These are phyloP conservation scores for Ranitomeya variabilis DNA, from an alignment of 2,113 vertebrate species.

Conservation along the genomic window DNA sequence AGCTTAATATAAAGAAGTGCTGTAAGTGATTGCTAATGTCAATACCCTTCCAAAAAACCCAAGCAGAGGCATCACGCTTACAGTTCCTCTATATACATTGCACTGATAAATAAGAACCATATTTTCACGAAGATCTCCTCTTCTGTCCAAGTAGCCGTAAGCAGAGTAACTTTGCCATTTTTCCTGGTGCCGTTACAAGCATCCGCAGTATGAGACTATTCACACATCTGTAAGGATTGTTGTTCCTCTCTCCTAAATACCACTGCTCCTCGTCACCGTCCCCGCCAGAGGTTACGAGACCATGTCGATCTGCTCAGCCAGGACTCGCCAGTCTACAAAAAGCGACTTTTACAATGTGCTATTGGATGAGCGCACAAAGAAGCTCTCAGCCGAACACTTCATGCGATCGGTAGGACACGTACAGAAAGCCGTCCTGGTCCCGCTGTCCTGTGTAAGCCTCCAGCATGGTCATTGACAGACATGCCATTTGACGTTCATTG, in stretches of 20 bases:
- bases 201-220: not conserved
- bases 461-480: conserved; percentile 78
- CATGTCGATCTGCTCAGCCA: not conserved
- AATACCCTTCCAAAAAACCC: not conserved
- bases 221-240: not conserved
- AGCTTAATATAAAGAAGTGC: not conserved
- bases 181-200: not conserved
- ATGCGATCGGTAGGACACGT: conserved; percentile 82
- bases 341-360: not conserved
- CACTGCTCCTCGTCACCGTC: not conserved
- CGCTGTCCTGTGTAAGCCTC: conserved; percentile 75
- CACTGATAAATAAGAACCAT: not conserved
- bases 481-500: conserved; percentile 75
- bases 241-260: conserved; percentile 15
- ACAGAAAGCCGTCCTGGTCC: conserved; percentile 80
- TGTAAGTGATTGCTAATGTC: not conserved
- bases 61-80: not conserved
- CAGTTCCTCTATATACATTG: not conserved
- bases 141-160: not conserved
- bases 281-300: not conserved
- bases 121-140: not conserved
- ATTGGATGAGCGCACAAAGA: not conserved
- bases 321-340: not conserved
- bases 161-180: not conserved
- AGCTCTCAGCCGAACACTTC: conserved; percentile 73